Percentiles rank a stretch among this genome's conserved stretches.
Evolutionary conservation across 2,888 invertebrate genomes (phyloP).

Genomic region (Carterocephalus palaemon): DNA sequence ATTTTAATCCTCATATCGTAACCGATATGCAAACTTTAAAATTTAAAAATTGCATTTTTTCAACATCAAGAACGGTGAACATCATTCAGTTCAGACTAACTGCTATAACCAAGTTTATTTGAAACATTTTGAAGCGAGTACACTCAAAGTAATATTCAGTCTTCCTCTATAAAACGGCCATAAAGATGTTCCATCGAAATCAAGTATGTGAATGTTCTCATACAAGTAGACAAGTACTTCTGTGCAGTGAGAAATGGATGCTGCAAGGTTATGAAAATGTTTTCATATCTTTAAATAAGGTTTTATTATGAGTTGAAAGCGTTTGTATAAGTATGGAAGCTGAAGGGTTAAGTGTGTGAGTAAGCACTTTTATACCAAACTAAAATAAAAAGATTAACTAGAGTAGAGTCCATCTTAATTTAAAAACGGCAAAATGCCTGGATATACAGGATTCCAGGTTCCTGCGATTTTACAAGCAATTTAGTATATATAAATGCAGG

Average conservation of each 20-base stretch:
- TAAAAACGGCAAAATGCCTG: no score
- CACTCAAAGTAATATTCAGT: constrained; percentile 25
- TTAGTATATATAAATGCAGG: no score
- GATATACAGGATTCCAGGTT: no score
- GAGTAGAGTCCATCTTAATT: no score
- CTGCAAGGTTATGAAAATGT: constrained; percentile 20
- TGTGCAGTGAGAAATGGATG: constrained; percentile 10
- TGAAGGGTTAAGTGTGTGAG: no score
- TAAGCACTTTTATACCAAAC: no score
- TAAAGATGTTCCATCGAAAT: constrained; percentile 47
- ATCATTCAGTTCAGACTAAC: constrained; percentile 10
- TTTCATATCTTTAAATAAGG: constrained; percentile 9
- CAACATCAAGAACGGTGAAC: constrained; percentile 12
- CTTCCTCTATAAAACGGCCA: constrained; percentile 45
- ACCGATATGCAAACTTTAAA: no score
- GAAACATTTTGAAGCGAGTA: constrained; percentile 18
- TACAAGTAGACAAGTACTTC: constrained; percentile 24
- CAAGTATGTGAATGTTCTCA: constrained; percentile 38
- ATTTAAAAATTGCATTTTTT: no score
- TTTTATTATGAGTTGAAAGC: constrained; percentile 6
- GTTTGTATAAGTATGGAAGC: no score
- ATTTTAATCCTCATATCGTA: no score
- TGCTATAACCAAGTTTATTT: constrained; percentile 19
- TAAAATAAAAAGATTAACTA: no score
- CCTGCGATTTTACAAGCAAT: no score